Evolutionary conservation across 1,140 invertebrate genomes (phyloP), one percentile per base, ranked within the genome.

Genomic region (Leucophenga varia): DNA sequence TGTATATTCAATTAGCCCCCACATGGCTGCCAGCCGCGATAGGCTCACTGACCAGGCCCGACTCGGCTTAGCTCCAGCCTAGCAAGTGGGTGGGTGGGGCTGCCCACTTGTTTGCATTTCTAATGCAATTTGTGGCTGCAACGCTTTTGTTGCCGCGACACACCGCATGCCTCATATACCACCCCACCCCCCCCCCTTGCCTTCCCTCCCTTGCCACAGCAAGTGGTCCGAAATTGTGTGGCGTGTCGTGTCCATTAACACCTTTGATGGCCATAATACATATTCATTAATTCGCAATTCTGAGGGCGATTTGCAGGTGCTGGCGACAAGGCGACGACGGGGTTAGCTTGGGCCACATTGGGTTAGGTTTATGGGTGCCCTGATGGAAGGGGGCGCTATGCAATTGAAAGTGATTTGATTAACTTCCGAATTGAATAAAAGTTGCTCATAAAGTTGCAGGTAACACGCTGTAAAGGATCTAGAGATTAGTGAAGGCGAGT

Each of bases 161-260:
- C 36, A 31, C 10, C 44, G 10, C 44, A 31, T 28, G 20, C 47
- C 13, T 25, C 5, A n/a, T 20, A n/a, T 13, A 18, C 2, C 13
- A 6, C 16, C n/a, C 3, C 31, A 9, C 28, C 17, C 30, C n/a
- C 17, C 30, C n/a, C 30, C 30, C 17, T 7, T 17, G n/a, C 36
- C 10, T 17, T 9, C 12, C 30, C 8, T 10, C 9, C 25, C 25
- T 31, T 1, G 1, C 5, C 13, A 19, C 19, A 17, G 41, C 38
- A 21, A 43, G 51, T 17, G 47, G 37, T 28, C 43, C 49, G 47
- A 53, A 61, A 64, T 55, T 58, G 58, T 64, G 63, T 65, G 61
- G 63, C 63, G 61, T 67, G 61, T 59, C 59, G 55, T 65, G 63
- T 67, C 61, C 63, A 65, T 65, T 65, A 65, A 64, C 61, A 65